phyloP scores from a whole-genome alignment of 1,140 invertebrate species.

The Cephus cinctus region DNA sequence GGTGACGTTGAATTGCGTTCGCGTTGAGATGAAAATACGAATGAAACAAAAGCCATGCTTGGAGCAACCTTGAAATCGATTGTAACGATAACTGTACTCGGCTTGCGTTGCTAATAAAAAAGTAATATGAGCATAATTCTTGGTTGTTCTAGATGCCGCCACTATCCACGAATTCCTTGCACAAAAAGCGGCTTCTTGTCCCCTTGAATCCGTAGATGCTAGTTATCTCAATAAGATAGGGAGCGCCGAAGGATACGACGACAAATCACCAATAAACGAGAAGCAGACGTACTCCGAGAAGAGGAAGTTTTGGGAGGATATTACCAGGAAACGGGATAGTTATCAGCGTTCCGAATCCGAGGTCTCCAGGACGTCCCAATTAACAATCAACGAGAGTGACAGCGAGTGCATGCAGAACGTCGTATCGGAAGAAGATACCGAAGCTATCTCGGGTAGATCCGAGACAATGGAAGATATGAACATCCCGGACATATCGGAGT shows the following conservation, averaged over 20 bases:
- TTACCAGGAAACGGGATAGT: constrained; percentile 46
- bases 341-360: constrained; percentile 53
- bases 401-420: constrained; percentile 44
- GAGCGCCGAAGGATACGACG: constrained; percentile 23
- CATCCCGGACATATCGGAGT: constrained; percentile 51
- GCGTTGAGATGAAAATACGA: no score
- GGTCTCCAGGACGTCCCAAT: constrained; percentile 45
- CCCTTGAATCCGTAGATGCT: constrained; percentile 54
- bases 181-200: constrained; percentile 51
- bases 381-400: constrained; percentile 49
- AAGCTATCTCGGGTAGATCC: constrained; percentile 29
- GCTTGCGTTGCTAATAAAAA: constrained; percentile 34
- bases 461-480: constrained; percentile 43
- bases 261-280: constrained; percentile 41
- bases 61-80: no score
- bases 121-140: constrained; percentile 47
- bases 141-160: constrained; percentile 56
- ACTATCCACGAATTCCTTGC: constrained; percentile 48
- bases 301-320: constrained; percentile 53
- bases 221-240: constrained; percentile 49
- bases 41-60: no score
- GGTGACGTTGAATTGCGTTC: no score
- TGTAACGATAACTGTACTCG: no score
- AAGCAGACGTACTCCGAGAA: constrained; percentile 53
- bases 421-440: constrained; percentile 39